Evolutionary conservation across 1,140 invertebrate species (phyloP).

Genomic region (Leptonema lineaticorne): DNA sequence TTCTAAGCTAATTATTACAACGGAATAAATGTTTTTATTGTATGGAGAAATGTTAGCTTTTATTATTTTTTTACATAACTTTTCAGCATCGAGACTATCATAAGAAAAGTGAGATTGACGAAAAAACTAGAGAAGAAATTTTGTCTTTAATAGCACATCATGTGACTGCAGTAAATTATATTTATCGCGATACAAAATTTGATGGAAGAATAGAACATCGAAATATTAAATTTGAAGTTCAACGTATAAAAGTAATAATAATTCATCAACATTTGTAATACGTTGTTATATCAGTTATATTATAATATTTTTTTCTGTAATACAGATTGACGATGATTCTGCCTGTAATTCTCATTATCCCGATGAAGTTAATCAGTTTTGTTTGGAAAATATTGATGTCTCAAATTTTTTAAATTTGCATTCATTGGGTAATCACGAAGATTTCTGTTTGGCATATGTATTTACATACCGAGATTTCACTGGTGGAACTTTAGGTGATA

Average conservation of each 20-base stretch:
- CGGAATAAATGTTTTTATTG: background rate
- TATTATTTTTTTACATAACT: conserved; percentile 18
- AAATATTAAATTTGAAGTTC: conserved; percentile 97
- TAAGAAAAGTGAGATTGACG: conserved; percentile 64
- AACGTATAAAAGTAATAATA: conserved; percentile 82
- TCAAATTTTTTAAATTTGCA: conserved; percentile 99
- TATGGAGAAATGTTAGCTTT: conserved; percentile 24
- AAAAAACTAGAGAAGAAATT: conserved; percentile 95
- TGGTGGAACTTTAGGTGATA: conserved; percentile 84
- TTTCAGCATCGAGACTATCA: conserved; percentile 64
- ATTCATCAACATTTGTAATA: background rate
- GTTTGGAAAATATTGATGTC: conserved; percentile 97
- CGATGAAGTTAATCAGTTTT: conserved; percentile 87
- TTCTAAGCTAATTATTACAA: background rate
- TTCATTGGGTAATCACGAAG: conserved; percentile 94
- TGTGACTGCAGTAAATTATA: conserved; percentile 97
- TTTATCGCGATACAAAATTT: conserved; percentile 94
- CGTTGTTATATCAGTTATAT: background rate
- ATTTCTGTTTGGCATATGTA: conserved; percentile 98
- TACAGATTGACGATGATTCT: conserved; percentile 81
- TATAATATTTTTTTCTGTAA: conserved; percentile 16
- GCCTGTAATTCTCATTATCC: conserved; percentile 67
- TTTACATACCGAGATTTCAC: conserved; percentile 98
- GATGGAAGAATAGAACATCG: conserved; percentile 82
- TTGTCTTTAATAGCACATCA: conserved; percentile 96